A percentile compares a stretch with the other conserved stretches of the same genome.
Evolutionary conservation across 64 coral and sea anemone species (phyloP).

Genomic region (Catalaphyllia jardinei): DNA sequence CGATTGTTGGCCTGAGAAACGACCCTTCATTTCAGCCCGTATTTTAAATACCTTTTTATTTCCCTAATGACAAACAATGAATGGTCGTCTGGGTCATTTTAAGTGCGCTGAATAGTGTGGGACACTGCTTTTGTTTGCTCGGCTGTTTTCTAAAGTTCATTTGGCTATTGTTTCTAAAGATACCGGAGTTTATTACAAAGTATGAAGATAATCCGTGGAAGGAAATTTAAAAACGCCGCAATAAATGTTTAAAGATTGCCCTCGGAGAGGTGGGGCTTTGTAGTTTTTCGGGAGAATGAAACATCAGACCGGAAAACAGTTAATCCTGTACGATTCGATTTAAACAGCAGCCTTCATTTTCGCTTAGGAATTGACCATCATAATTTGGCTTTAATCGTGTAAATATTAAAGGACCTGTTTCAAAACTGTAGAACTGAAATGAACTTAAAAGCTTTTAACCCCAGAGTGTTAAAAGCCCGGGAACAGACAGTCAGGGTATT

Average conservation of each 20-base stretch:
- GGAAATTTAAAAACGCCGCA: neutral
- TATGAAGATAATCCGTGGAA: conserved; percentile 1
- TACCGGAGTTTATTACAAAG: conserved; percentile 3
- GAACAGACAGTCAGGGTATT: neutral
- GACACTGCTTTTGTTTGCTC: conserved; percentile 4
- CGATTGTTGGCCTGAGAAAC: neutral
- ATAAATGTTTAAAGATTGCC: neutral
- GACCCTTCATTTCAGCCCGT: neutral
- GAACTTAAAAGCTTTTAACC: conserved; percentile 8
- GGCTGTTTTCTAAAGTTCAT: conserved; percentile 12
- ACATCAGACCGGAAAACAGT: conserved; percentile 2
- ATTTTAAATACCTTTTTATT: neutral
- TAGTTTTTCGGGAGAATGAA: neutral
- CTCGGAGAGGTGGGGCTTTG: neutral
- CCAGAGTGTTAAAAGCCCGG: neutral
- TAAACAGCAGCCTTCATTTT: neutral
- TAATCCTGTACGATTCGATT: neutral
- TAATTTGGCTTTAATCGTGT: neutral
- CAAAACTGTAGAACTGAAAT: neutral
- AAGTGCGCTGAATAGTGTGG: neutral
- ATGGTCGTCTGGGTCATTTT: neutral
- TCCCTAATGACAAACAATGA: neutral
- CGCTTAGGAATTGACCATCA: neutral
- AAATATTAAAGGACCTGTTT: neutral
- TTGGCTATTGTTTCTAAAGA: conserved; percentile 21